phyloP scores from a whole-genome alignment of 1,140 invertebrate genomes.

The Octopus bimaculoides region DNA sequence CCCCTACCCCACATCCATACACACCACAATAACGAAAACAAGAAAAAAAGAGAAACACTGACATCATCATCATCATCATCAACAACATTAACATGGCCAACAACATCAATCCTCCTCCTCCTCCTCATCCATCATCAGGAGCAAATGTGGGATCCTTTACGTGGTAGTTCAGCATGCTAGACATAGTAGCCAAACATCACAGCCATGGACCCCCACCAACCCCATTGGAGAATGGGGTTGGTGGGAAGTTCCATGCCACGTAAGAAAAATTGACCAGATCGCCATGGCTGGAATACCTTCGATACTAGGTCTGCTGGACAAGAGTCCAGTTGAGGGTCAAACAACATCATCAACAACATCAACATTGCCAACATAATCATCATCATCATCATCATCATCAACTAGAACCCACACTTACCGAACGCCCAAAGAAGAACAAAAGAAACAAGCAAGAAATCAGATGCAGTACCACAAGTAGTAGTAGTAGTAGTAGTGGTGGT shows the following conservation, averaged over 20 bases:
- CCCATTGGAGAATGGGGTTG: not conserved
- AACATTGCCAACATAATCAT: too few species aligned
- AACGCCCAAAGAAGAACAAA: not conserved
- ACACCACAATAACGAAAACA: too few species aligned
- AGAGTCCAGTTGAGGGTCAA: not conserved
- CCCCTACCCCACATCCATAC: too few species aligned
- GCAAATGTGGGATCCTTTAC: too few species aligned
- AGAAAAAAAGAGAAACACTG: too few species aligned
- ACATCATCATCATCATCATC: too few species aligned
- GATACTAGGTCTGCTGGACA: not conserved
- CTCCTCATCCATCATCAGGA: too few species aligned
- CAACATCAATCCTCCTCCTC: too few species aligned
- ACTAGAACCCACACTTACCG: slow-evolving; percentile 1
- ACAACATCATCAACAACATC: too few species aligned
- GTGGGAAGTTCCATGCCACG: not conserved
- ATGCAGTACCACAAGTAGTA: not conserved
- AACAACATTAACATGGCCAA: too few species aligned
- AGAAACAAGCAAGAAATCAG: slow-evolving; percentile 10
- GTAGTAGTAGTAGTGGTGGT: not conserved
- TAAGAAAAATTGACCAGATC: not conserved
- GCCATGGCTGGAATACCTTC: not conserved
- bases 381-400: not conserved
- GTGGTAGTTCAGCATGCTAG: too few species aligned
- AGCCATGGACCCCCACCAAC: slow-evolving; percentile 1
- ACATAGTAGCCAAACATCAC: slow-evolving; percentile 29